These are phyloP conservation scores for Dinomys branickii DNA, from an alignment of 2,113 vertebrate species.

Conservation along the genomic window DNA sequence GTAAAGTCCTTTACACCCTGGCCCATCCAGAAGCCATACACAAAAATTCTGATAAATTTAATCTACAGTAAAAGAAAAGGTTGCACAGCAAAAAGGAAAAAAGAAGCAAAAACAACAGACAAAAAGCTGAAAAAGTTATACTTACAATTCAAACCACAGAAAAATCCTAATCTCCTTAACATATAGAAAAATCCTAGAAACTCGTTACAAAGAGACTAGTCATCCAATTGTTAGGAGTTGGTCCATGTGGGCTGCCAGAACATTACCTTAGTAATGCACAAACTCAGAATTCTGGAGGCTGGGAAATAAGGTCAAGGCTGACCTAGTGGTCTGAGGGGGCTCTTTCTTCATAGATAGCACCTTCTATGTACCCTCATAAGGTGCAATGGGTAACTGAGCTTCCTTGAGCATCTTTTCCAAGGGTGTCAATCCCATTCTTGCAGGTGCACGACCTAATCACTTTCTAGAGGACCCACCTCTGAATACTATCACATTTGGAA, in stretches of 20 bases:
- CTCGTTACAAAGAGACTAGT: background rate
- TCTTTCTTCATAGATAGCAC: background rate
- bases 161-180: background rate
- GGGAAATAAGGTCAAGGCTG: background rate
- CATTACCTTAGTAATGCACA: background rate
- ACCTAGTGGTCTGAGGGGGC: background rate
- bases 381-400: background rate
- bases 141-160: background rate
- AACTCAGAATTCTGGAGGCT: background rate
- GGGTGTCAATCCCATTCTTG: background rate
- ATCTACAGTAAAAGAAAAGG: background rate
- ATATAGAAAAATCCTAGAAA: background rate
- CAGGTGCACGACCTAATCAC: background rate
- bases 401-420: background rate
- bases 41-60: background rate
- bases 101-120: slow-evolving; percentile 13
- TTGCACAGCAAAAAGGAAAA: background rate
- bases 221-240: background rate
- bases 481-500: background rate
- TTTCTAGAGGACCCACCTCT: background rate
- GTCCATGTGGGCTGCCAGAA: background rate
- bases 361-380: background rate
- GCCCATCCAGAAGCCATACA: slow-evolving; percentile 9
- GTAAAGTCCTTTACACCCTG: background rate
- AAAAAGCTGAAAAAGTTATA: slow-evolving; percentile 21